Evolutionary conservation across 2,888 invertebrate genomes (phyloP).

Genomic region (Meiosimyza platycephala): DNA sequence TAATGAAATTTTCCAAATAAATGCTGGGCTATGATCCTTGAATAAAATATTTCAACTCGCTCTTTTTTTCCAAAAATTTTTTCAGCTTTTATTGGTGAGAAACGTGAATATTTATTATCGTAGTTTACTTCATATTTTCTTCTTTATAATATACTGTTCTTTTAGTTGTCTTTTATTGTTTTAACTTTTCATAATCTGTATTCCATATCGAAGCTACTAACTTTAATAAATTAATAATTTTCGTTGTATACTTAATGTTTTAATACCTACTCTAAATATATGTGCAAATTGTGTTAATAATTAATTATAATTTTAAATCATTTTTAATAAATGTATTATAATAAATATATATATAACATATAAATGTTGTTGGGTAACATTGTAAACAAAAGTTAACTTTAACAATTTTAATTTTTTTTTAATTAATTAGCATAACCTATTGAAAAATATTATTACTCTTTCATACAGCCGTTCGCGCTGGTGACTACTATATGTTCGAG

Average conservation of each 20-base stretch:
- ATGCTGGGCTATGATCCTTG: no score
- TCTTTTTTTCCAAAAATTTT: no score
- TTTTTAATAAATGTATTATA: neutral
- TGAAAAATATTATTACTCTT: neutral
- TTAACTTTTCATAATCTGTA: no score
- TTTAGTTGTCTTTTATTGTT: no score
- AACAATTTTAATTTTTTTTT: conserved; percentile 11
- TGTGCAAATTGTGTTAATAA: neutral
- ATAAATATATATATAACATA: neutral
- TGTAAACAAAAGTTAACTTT: neutral
- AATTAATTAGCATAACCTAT: conserved; percentile 13
- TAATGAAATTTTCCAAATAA: no score
- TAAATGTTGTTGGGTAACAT: neutral
- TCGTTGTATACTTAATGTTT: neutral
- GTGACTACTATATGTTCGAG: conserved; percentile 99
- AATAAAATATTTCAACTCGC: no score
- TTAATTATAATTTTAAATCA: neutral
- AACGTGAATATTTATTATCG: no score
- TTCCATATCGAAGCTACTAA: no score
- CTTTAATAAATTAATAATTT: no score
- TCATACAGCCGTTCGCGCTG: conserved; percentile 89
- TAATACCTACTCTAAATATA: neutral
- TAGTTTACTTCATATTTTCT: no score
- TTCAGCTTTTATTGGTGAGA: no score
- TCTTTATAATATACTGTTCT: no score